Percentiles rank a stretch among this genome's conserved stretches.
Evolutionary conservation across 2,113 vertebrate genomes (phyloP).

Genomic region (human): GRCh38 chr7:28593501-28594000

Average conservation of each 20-base stretch:
- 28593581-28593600: not conserved
- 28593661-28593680: not conserved
- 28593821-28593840: constrained; percentile 64
- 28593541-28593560: not conserved
- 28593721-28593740: not conserved
- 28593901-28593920: constrained; percentile 56
- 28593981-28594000: not conserved
- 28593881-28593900: constrained; percentile 63
- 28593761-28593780: constrained; percentile 30
- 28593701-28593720: not conserved
- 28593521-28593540: no score
- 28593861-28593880: constrained; percentile 65
- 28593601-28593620: not conserved
- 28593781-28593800: constrained; percentile 70
- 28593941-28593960: not conserved
- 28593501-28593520: no score
- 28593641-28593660: not conserved
- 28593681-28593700: not conserved
- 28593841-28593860: constrained; percentile 67
- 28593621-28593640: not conserved
- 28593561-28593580: not conserved
- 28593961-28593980: not conserved
- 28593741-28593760: constrained; percentile 10
- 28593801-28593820: constrained; percentile 68
- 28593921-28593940: constrained; percentile 47